Evolutionary conservation across 2,113 vertebrate species (phyloP).

Genomic region (Pantherophis guttatus): DNA sequence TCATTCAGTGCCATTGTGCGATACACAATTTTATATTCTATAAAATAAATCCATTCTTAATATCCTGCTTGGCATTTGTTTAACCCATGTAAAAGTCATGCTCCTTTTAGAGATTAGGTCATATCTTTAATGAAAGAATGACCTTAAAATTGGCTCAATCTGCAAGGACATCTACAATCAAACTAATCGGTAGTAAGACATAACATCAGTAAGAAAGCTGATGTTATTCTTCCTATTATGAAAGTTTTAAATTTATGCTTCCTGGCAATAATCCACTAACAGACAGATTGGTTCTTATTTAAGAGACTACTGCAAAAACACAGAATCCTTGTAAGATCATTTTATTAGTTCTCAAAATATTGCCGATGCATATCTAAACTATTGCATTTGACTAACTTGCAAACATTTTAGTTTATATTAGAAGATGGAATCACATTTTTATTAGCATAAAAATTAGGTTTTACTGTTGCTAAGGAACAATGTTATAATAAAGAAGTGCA

Average conservation of each 20-base stretch:
- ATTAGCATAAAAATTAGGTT: neutral
- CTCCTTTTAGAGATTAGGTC: neutral
- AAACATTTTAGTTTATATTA: constrained; percentile 1
- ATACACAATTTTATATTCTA: neutral
- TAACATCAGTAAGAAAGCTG: neutral
- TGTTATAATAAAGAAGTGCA: neutral
- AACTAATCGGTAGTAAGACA: neutral
- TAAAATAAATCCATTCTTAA: neutral
- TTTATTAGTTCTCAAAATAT: neutral
- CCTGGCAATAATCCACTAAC: neutral
- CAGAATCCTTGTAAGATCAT: neutral
- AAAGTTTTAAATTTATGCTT: neutral
- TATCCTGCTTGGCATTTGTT: neutral
- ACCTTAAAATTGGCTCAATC: neutral
- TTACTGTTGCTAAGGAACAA: neutral
- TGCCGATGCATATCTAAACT: neutral
- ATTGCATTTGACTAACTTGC: neutral
- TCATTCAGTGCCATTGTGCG: neutral
- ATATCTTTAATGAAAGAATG: neutral
- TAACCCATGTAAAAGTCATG: neutral
- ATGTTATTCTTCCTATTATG: neutral
- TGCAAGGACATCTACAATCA: neutral
- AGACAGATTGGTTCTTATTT: neutral
- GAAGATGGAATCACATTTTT: neutral
- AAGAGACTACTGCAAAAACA: neutral